Evolutionary conservation across 2,888 invertebrate species (phyloP).

Genomic region (Noctua janthina): DNA sequence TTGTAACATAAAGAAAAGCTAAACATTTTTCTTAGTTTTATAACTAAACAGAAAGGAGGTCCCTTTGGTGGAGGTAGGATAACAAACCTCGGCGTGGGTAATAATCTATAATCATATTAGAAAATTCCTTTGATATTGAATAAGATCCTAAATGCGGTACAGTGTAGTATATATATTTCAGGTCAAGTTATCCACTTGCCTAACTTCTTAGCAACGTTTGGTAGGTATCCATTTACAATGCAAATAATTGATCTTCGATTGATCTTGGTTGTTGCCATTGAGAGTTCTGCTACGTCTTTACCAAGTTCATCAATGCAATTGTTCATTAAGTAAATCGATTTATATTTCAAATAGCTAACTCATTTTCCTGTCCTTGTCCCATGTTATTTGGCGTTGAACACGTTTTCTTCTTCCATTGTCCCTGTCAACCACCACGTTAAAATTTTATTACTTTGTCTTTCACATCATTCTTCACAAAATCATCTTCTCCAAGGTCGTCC

Average conservation of each 20-base stretch:
- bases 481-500: not conserved
- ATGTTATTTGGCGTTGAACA: not conserved
- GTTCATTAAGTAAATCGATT: not conserved
- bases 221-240: not conserved
- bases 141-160: not conserved
- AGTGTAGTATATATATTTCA: not conserved
- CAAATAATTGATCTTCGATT: not conserved
- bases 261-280: not conserved
- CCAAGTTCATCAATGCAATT: not conserved
- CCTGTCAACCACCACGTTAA: not conserved
- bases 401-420: not conserved
- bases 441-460: not conserved
- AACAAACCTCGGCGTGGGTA: not conserved
- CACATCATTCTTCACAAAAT: not conserved
- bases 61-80: slow-evolving; percentile 35
- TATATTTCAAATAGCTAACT: too few relatives aligned
- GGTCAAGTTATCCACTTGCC: not conserved
- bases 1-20: slow-evolving; percentile 22
- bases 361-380: not conserved
- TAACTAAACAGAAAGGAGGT: slow-evolving; percentile 25
- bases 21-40: slow-evolving; percentile 22
- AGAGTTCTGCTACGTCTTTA: not conserved
- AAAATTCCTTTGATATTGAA: slow-evolving; percentile 5
- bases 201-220: not conserved
- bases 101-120: not conserved